A percentile compares a stretch with the other conserved stretches of the same genome.
Conservation (phyloP, 2,113 vertebrate species). For the Collichthys lucidus region DNA sequence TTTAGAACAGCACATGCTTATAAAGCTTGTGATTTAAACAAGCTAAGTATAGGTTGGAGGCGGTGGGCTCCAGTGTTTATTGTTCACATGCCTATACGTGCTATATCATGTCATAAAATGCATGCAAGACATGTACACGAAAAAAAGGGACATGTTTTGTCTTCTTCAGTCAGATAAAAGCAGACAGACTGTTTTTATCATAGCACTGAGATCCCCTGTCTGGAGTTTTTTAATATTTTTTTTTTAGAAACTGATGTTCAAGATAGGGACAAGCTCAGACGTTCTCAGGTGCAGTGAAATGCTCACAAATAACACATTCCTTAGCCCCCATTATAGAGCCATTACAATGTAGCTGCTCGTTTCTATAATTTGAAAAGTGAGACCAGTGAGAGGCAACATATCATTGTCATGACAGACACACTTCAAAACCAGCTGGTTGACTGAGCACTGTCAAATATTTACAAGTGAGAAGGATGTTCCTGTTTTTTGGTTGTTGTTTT, state of each 20-base stretch:
- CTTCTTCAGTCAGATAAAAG: conserved; percentile 62
- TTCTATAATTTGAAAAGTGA: conserved; percentile 49
- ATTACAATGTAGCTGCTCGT: conserved; percentile 12
- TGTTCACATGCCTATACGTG: conserved; percentile 29
- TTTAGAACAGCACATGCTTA: not conserved
- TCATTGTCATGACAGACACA: conserved; percentile 10
- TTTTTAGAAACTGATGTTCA: conserved; percentile 14
- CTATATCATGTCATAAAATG: conserved; percentile 11
- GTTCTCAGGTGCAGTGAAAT: not conserved
- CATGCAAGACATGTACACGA: not conserved
- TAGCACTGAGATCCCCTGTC: not conserved
- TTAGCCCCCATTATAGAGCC: conserved; percentile 1
- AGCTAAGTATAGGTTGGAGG: conserved; percentile 44
- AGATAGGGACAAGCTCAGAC: conserved; percentile 16
- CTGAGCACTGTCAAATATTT: conserved; percentile 28
- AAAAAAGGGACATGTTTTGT: conserved; percentile 40
- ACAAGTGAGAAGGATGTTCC: conserved; percentile 23
- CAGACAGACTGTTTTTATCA: conserved; percentile 24
- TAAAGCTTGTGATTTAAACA: conserved; percentile 28
- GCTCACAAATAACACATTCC: conserved; percentile 41
- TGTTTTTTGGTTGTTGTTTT: not conserved
- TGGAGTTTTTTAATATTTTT: conserved; percentile 1
- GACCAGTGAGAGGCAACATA: conserved; percentile 18
- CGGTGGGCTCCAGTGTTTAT: conserved; percentile 15
- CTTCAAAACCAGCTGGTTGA: conserved; percentile 41